Evolutionary conservation across 2,888 invertebrate genomes (phyloP), one percentile per base, ranked within the genome.

Genomic region (Chloroclysta siterata): DNA sequence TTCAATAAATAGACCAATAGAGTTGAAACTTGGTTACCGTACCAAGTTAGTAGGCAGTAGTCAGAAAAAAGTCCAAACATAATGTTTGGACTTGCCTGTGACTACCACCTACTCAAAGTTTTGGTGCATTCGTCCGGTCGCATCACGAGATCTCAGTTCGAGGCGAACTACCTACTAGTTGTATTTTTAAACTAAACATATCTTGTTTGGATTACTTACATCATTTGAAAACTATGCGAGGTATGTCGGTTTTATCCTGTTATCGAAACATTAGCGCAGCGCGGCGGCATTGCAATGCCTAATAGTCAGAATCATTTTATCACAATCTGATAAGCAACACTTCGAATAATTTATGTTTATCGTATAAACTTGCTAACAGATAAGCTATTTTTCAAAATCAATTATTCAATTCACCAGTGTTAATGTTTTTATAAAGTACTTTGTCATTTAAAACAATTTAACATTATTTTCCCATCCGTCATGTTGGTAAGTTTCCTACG

Each of bases 241-340:
- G 42, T 42, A 53, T 42, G n/a, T 15, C 10, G 14, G 13, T 54
- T 44, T 54, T 29, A 2, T 15, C 15, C 8, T 44, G 44, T 44
- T 44, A 44, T 42, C 17, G 17, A 11, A 6, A 2, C 17, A 17
- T 6, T 28, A 13, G 7, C 22, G 29, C n/a, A 22, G 13, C 48
- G n/a, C 48, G n/a, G 13, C 6, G 11, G 28, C 11, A 48, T 22
- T 28, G n/a, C 29, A 51, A 53, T 48, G 17, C 11, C 17, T 14
- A 29, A 47, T 55, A 42, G 53, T 39, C 36, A 39, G 36, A 39
- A 39, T 39, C 1, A 51, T 14, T 44, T 56, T 56, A 58, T 59
- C 53, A 15, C 46, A 51, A 61, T 50, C 33, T 51, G 57, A 63
- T 63, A 44, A 52, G 51, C 33, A 41, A 28, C 15, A 44, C 44